These are phyloP conservation scores for Solenopsis fugax DNA, from an alignment of 1,140 invertebrate genomes.

Conservation along the genomic window DNA sequence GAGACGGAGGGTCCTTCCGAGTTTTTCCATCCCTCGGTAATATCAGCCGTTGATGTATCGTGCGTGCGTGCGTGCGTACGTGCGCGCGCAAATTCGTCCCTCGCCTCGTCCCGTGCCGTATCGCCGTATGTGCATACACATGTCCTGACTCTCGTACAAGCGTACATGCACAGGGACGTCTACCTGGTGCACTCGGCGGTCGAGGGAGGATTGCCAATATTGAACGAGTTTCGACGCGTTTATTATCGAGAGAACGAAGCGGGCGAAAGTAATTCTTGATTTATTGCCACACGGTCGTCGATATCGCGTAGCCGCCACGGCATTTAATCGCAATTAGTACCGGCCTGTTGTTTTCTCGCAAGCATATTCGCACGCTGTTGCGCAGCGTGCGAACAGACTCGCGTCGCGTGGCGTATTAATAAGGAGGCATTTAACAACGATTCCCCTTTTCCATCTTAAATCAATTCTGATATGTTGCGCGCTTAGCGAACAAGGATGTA, in stretches of 20 bases:
- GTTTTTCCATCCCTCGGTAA: conserved; percentile 71
- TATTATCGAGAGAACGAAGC: conserved; percentile 69
- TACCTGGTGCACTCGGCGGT: conserved; percentile 36
- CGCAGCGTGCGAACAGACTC: neutral
- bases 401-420: neutral
- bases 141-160: conserved; percentile 35
- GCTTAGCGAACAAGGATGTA: neutral
- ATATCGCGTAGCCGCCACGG: conserved; percentile 43
- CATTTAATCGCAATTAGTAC: conserved; percentile 71
- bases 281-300: conserved; percentile 46
- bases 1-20: conserved; percentile 71
- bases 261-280: conserved; percentile 72
- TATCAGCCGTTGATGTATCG: conserved; percentile 65
- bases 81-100: conserved; percentile 55
- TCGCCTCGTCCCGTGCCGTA: neutral
- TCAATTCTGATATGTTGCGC: neutral
- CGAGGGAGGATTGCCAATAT: conserved; percentile 73
- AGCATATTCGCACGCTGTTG: conserved; percentile 12
- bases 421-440: neutral
- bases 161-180: conserved; percentile 17
- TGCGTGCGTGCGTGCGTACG: conserved; percentile 39
- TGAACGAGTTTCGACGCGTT: conserved; percentile 72
- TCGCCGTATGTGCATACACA: conserved; percentile 1
- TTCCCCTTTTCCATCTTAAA: neutral
- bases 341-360: conserved; percentile 31